Evolutionary conservation across 2,888 invertebrate genomes (phyloP).

Genomic region (Diplazon laetatorius): DNA sequence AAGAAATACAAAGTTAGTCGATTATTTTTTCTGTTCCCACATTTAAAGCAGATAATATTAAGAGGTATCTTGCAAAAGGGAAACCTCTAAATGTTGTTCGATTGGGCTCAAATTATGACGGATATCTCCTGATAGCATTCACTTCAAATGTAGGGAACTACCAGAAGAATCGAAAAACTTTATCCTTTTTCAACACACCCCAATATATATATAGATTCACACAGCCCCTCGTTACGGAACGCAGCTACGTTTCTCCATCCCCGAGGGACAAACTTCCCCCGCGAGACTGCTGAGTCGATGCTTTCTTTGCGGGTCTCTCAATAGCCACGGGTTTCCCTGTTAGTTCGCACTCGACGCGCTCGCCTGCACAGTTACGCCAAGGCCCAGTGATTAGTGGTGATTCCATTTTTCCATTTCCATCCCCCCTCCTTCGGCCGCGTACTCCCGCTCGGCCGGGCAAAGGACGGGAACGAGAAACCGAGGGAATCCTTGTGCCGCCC

Average conservation of each 20-base stretch:
- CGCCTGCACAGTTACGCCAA: conserved; percentile 52
- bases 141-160: no score
- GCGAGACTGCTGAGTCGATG: conserved; percentile 65
- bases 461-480: conserved; percentile 31
- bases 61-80: no score
- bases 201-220: no score
- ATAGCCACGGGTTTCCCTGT: conserved; percentile 45
- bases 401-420: conserved; percentile 74
- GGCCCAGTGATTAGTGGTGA: conserved; percentile 77
- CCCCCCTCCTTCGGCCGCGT: conserved; percentile 40
- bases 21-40: no score
- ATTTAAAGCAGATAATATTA: no score
- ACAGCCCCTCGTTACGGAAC: conserved; percentile 39
- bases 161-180: no score
- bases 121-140: no score
- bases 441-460: conserved; percentile 1
- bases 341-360: conserved; percentile 42
- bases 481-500: conserved; percentile 50
- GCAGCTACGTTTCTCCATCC: conserved; percentile 34
- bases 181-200: no score
- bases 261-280: conserved; percentile 40
- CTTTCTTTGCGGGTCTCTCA: conserved; percentile 65
- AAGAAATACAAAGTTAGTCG: no score
- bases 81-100: no score
- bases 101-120: no score